Conservation (phyloP, 1,140 invertebrate species). For the Heliconius melpomene region DNA sequence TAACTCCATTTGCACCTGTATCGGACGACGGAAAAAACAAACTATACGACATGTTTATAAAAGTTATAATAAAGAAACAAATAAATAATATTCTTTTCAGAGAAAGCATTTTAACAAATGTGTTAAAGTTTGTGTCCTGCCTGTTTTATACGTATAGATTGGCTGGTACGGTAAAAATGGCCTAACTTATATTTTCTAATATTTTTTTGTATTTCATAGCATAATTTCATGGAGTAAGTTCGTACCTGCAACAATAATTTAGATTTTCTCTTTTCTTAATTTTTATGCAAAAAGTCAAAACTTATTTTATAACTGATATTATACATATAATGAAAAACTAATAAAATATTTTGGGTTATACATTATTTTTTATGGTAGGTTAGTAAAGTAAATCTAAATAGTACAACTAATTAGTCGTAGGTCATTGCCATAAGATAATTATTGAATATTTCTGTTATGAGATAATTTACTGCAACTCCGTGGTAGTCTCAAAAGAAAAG, state of each 20-base stretch:
- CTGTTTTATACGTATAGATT: background rate
- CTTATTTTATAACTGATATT: too few species aligned
- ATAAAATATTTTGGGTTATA: conserved; percentile 2
- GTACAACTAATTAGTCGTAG: conserved; percentile 37
- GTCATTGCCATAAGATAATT: conserved; percentile 55
- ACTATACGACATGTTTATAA: conserved; percentile 28
- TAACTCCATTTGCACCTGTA: conserved; percentile 52
- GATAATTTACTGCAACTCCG: conserved; percentile 24
- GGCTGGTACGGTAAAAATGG: background rate
- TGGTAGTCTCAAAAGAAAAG: background rate
- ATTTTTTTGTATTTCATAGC: background rate
- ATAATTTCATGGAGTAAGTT: background rate
- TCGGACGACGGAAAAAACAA: conserved; percentile 54
- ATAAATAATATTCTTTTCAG: conserved; percentile 19
- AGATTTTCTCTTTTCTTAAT: too few species aligned
- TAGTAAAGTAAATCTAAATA: background rate
- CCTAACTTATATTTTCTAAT: background rate
- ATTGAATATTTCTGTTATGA: conserved; percentile 33
- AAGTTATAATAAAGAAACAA: conserved; percentile 33
- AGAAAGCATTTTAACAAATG: background rate
- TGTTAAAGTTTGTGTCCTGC: background rate
- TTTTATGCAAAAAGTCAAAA: too few species aligned
- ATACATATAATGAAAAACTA: too few species aligned
- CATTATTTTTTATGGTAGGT: background rate
- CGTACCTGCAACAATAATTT: too few species aligned